Evolutionary conservation across 2,797 vertebrate species (phyloP).

Genomic region (Luscinia luscinia): DNA sequence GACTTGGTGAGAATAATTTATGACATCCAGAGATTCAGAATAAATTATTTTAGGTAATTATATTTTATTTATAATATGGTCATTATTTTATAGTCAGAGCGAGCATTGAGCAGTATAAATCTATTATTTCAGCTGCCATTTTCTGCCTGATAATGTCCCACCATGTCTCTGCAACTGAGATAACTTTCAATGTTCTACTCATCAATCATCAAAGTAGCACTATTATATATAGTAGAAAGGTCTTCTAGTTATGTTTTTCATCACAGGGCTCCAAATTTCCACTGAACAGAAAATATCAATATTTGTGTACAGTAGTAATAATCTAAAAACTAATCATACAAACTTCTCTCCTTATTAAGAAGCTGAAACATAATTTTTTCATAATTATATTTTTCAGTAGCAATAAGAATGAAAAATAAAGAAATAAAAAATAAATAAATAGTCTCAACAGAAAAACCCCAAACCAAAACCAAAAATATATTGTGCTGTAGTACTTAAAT

Average conservation of each 20-base stretch:
- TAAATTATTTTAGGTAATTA: background rate
- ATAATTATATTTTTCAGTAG: background rate
- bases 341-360: background rate
- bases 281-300: background rate
- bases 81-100: background rate
- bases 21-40: background rate
- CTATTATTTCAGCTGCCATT: background rate
- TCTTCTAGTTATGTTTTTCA: background rate
- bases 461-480: background rate
- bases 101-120: background rate
- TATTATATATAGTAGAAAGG: background rate
- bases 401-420: background rate
- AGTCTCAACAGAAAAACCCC: background rate
- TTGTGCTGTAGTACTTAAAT: background rate
- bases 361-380: background rate
- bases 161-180: background rate
- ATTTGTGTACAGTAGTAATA: background rate
- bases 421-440: background rate
- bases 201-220: background rate
- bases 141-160: background rate
- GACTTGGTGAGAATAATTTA: background rate
- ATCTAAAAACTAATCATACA: background rate
- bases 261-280: background rate
- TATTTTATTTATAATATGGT: background rate
- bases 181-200: background rate